Evolutionary conservation across 2,797 vertebrate species (phyloP), one percentile per base, ranked within the genome.

Genomic region (Mormyrops attenuatus): DNA sequence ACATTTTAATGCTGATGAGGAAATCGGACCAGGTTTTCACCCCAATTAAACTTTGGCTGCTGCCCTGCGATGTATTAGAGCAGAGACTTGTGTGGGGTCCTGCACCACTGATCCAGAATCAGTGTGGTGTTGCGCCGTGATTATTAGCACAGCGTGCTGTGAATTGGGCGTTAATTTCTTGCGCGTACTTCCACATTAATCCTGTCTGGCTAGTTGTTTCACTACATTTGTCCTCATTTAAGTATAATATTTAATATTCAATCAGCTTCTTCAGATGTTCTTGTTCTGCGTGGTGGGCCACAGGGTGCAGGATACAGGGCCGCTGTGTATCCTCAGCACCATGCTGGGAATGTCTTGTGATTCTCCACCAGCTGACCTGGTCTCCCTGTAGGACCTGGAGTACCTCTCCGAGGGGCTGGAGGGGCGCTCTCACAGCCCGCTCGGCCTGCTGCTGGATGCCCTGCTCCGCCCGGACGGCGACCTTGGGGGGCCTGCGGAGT

Each of bases 371-470:
- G 20, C 87, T 88, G 57, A 6, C 44, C n/a, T 26, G 15, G 0
- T 13, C 22, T n/a, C 34, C 69, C 49, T 15, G 3, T 44, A 97
- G 96, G 95, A 97, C 91, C n/a, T 97, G 90, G 95, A 96, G 15
- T 95, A 96, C 88, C 94, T 97, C 9, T 96, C 96, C 0, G 96
- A 97, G 90, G 96, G 96, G 52, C 92, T 97, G n/a, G 96, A 97
- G 87, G 96, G 96, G 47, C 93, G 96, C 5, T 94, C 95, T 20
- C 91, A 94, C 63, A 97, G 94, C 88, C 96, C 96, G 0, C 93
- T 95, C 86, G 95, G 96, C 89, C 93, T 97, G 4, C 94, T 97
- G 0, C 96, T 97, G 0, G 96, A 97, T 5, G 49, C 96, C 9
- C 95, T 97, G 22, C 92, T 96, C 90, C 94, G 92, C 0, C 96